Base-by-base conservation (phyloP, 2,797 vertebrate genomes). In the Megaceryle alcyon region DNA sequence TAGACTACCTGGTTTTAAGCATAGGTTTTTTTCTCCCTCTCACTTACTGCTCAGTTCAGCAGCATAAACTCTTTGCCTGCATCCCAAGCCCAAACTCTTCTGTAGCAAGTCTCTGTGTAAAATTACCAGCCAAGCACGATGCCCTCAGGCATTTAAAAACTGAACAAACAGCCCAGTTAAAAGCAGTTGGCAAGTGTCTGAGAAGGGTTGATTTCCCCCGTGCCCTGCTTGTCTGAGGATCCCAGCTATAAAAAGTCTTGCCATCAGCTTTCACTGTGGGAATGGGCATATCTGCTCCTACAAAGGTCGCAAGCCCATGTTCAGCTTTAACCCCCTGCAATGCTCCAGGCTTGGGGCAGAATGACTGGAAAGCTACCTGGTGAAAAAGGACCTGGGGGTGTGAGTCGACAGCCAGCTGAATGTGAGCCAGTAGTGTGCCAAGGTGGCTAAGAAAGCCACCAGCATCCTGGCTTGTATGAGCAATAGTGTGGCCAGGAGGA, bases 231-330 rank as follows among this genome's bases (percentile, higher is more conserved):
- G 6, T 17, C 28, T 71, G 63, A 66, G 37, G 43, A 66, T 61
- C 21, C 18, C 23, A 39, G 57, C 61, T 71, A 7, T 14, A 28
- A 41, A n/a, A 85, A 25, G 8, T 31, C 65, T 68, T 48, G 49
- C 33, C 1, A 3, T 46, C 1, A 0, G n/a, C 43, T 76, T 70
- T 78, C 17, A 1, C n/a, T 31, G 13, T 1, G 4, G 49, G 39
- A 63, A 46, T 12, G 41, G 43, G 6, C 4, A 2, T 60, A n/a
- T 6, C 44, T 49, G 8, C 49, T 69, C 39, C 33, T 16, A 31
- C 15, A 20, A 31, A 29, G 33, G 35, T 26, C 44, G 9, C 17
- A 43, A 35, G 60, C 10, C 66, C 14, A 3, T 2, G 5, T 11
- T 43, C 60, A 31, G 49, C 44, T 75, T 54, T 39, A 69, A 33